phyloP scores from a whole-genome alignment of 2,888 invertebrate genomes.

The Chouioia cunea region DNA sequence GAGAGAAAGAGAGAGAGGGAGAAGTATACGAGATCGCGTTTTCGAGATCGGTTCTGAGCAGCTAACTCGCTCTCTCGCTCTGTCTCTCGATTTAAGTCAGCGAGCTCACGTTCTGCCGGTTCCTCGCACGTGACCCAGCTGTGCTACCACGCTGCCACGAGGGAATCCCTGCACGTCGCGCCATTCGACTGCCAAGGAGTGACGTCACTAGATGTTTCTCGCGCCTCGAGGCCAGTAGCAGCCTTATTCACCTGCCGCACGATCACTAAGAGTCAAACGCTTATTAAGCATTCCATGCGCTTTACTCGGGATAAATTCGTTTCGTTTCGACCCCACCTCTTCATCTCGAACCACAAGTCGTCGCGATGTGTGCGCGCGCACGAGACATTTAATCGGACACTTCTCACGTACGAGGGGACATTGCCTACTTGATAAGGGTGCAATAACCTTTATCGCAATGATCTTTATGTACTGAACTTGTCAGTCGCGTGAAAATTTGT shows the following conservation, averaged over 20 bases:
- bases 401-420: too few species aligned
- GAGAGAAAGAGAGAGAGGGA: constrained; percentile 27
- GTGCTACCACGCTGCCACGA: constrained; percentile 49
- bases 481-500: too few species aligned
- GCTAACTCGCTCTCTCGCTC: too few species aligned
- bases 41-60: constrained; percentile 49
- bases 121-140: constrained; percentile 65
- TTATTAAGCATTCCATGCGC: constrained; percentile 64
- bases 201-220: constrained; percentile 47
- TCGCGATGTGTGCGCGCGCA: too few species aligned
- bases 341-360: too few species aligned
- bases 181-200: constrained; percentile 45
- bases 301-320: constrained; percentile 61
- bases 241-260: constrained; percentile 24
- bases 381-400: too few species aligned
- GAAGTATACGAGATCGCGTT: too few species aligned
- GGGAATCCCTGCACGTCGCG: constrained; percentile 60
- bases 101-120: constrained; percentile 58
- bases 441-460: too few species aligned
- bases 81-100: constrained; percentile 49
- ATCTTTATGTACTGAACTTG: too few species aligned
- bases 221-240: constrained; percentile 32
- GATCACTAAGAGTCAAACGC: constrained; percentile 43
- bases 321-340: constrained; percentile 13
- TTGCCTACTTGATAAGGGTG: too few species aligned